phyloP scores from a whole-genome alignment of 2,888 invertebrate genomes.

The Metopia argyrocephala region DNA sequence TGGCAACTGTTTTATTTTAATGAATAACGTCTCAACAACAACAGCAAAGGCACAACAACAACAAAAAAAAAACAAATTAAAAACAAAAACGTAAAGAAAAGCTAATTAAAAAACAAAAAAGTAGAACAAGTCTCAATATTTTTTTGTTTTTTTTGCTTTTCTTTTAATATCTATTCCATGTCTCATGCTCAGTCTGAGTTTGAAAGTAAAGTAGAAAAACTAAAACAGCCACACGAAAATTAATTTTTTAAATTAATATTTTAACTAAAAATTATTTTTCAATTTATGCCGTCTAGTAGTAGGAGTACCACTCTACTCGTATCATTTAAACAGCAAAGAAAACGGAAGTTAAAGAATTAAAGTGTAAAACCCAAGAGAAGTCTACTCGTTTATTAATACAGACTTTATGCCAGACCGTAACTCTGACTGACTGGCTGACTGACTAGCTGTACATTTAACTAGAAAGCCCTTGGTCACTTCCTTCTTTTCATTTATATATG shows the following conservation, averaged over 20 bases:
- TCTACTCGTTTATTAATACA: constrained; percentile 49
- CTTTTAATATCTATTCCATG: background rate
- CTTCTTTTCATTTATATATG: constrained; percentile 40
- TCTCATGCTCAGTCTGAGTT: background rate
- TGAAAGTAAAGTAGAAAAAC: background rate
- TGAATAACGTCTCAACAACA: constrained; percentile 53
- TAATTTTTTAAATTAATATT: constrained; percentile 51
- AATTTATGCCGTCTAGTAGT: background rate
- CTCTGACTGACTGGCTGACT: constrained; percentile 19
- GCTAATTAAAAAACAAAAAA: constrained; percentile 43
- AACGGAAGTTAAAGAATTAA: background rate
- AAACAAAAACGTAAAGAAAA: too few species aligned
- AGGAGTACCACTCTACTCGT: background rate
- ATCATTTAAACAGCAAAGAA: background rate
- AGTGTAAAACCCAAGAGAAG: background rate
- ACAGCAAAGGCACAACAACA: too few species aligned
- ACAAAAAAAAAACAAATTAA: too few species aligned
- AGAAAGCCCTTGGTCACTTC: constrained; percentile 48
- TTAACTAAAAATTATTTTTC: constrained; percentile 43
- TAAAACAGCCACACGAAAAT: constrained; percentile 41
- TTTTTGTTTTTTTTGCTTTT: background rate
- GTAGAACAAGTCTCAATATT: constrained; percentile 22
- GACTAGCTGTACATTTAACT: background rate
- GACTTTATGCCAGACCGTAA: too few species aligned
- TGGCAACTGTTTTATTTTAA: constrained; percentile 52